Conservation (phyloP, 2,113 vertebrate species). For the Python bivittatus region DNA sequence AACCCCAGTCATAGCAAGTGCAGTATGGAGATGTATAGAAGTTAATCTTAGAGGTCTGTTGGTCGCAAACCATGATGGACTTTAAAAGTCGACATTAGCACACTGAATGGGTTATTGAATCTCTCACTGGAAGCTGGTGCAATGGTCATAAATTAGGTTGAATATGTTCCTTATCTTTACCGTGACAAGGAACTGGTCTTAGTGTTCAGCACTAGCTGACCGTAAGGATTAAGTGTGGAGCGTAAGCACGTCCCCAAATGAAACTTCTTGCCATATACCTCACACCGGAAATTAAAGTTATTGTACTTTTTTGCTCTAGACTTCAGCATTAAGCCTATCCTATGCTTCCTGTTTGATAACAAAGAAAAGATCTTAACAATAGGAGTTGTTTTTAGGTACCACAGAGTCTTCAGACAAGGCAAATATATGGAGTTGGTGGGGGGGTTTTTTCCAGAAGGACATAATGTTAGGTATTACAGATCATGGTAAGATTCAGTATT, state of each 20-base stretch:
- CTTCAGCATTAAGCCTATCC: conserved; percentile 17
- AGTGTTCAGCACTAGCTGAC: not conserved
- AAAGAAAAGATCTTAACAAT: conserved; percentile 8
- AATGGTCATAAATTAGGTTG: not conserved
- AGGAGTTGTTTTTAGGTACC: conserved; percentile 41
- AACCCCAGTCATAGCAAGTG: not conserved
- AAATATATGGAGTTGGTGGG: conserved; percentile 8
- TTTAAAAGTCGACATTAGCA: not conserved
- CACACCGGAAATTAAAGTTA: not conserved
- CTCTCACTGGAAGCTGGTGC: not conserved
- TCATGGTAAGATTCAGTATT: conserved; percentile 51
- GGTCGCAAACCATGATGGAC: not conserved
- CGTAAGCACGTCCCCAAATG: not conserved
- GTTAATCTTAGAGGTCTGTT: not conserved
- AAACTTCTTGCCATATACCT: not conserved
- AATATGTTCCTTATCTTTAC: not conserved
- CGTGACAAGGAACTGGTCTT: not conserved
- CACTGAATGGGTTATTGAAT: not conserved
- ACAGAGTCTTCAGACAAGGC: not conserved
- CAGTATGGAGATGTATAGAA: not conserved
- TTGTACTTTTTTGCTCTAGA: not conserved
- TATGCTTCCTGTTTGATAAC: conserved; percentile 16
- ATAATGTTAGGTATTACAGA: conserved; percentile 57
- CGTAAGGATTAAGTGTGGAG: not conserved
- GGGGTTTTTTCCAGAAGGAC: conserved; percentile 38